These are phyloP conservation scores for Drosophila quadrilineata DNA, from an alignment of 1,140 invertebrate species.

Conservation along the genomic window DNA sequence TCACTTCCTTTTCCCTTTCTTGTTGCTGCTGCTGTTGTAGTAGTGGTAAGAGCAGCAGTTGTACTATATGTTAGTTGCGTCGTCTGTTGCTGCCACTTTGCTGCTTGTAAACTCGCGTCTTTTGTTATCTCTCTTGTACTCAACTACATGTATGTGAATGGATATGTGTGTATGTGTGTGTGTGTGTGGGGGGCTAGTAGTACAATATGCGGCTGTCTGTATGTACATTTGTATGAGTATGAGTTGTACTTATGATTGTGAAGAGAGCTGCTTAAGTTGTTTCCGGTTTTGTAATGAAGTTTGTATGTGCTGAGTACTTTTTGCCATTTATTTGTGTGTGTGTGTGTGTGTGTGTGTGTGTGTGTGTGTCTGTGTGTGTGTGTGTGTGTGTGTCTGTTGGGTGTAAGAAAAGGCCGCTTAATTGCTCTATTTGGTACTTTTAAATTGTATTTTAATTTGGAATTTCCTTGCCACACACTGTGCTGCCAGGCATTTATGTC, in stretches of 20 bases:
- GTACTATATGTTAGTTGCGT: not conserved
- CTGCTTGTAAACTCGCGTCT: slow-evolving; percentile 56
- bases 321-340: not conserved
- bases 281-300: slow-evolving; percentile 47
- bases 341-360: not conserved
- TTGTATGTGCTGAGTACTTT: slow-evolving; percentile 33
- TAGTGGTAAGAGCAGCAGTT: not conserved
- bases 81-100: slow-evolving; percentile 35
- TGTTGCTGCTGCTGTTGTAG: slow-evolving; percentile 17
- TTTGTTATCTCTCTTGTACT: slow-evolving; percentile 51
- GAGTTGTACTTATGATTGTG: slow-evolving; percentile 37
- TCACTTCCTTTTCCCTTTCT: too few relatives aligned
- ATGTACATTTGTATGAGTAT: slow-evolving; percentile 7
- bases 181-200: slow-evolving; percentile 1
- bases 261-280: slow-evolving; percentile 41
- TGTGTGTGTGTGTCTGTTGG: slow-evolving; percentile 9
- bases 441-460: slow-evolving; percentile 77
- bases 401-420: slow-evolving; percentile 51
- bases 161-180: slow-evolving; percentile 20
- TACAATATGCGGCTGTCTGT: not conserved
- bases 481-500: slow-evolving; percentile 8
- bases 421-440: slow-evolving; percentile 74
- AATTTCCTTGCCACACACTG: slow-evolving; percentile 32
- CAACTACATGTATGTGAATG: slow-evolving; percentile 1
- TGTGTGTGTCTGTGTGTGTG: not conserved